Evolutionary conservation across 2,797 vertebrate genomes (phyloP).

Genomic region (Lithobates sylvaticus): DNA sequence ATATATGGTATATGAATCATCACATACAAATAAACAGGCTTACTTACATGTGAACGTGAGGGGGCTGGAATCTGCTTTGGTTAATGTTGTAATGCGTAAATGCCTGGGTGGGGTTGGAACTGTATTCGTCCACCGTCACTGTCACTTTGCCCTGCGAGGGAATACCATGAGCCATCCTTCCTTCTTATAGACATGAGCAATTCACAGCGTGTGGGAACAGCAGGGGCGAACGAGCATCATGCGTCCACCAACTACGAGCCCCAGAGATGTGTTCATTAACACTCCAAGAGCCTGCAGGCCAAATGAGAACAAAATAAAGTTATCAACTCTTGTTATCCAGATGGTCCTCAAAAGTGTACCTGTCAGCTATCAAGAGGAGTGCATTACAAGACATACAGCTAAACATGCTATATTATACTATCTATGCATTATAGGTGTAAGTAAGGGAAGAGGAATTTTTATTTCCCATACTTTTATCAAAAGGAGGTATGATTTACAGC

Average conservation of each 20-base stretch:
- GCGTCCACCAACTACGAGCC: slow-evolving; percentile 68
- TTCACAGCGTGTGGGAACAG: slow-evolving; percentile 87
- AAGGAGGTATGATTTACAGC: too few relatives aligned
- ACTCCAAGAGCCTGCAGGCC: slow-evolving; percentile 65
- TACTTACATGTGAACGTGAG: slow-evolving; percentile 97
- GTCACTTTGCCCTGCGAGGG: slow-evolving; percentile 94
- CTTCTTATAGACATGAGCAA: slow-evolving; percentile 90
- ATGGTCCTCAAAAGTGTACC: not conserved
- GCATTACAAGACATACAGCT: too few relatives aligned
- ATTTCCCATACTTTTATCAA: too few relatives aligned
- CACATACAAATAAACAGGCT: not conserved
- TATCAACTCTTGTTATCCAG: slow-evolving; percentile 3
- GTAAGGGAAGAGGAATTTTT: too few relatives aligned
- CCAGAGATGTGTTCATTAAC: slow-evolving; percentile 74
- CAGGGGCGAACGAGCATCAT: slow-evolving; percentile 83
- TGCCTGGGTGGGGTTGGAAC: slow-evolving; percentile 97
- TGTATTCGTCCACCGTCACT: slow-evolving; percentile 96
- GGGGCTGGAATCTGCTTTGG: slow-evolving; percentile 97
- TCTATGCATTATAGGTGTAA: too few relatives aligned
- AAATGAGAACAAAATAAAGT: slow-evolving; percentile 44
- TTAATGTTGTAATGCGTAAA: slow-evolving; percentile 99
- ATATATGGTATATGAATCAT: too few relatives aligned
- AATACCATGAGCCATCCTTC: slow-evolving; percentile 97
- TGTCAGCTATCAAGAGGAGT: too few relatives aligned
- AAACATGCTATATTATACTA: too few relatives aligned